Base-by-base conservation (phyloP, 2,888 invertebrate species). In the Dryocosmus kuriphilus region DNA sequence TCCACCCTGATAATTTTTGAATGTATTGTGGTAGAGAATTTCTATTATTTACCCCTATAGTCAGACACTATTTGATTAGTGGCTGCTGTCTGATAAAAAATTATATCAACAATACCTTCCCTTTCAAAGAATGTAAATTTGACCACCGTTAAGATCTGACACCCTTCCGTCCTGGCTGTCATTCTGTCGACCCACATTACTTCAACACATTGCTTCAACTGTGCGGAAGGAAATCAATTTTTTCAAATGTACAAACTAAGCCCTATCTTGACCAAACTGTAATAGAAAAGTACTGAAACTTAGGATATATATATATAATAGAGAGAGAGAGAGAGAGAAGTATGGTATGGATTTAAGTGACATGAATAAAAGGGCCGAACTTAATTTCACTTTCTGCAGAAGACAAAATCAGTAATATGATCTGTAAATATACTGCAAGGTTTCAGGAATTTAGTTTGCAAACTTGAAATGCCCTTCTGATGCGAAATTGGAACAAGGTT, bases 401-500 rank as follows among this genome's bases (percentile, higher is more conserved):
- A n/a, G n/a, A 2, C n/a, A 51, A 51, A 41, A 14, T 41, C 41
- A 16, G 14, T 41, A 16, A 16, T 41, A 41, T 16, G 2, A 16
- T 0, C 14, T 14, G 2, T 41, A 16, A 41, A 14, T 41, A 4
- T 41, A 14, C 51, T 51, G 51, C n/a, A 51, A 51, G 51, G 51
- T 51, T 51, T 51, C 2, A 51, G n/a, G 7, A 51, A 51, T 51
- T 51, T 51, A n/a, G 51, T n/a, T 51, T 51, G 8, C n/a, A 51
- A 51, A 51, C n/a, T 5, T n/a, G 51, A 7, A n/a, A 51, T n/a
- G 8, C 51, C 51, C 51, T n/a, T 2, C 6, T 46, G 19, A 6
- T 51, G n/a, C 8, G 51, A 51, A 51, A 51, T 51, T n/a, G n/a
- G 51, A 51, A n/a, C 51, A 51, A 51, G 51, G 51, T n/a, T 51